Base-by-base conservation (phyloP, 2,797 vertebrate genomes). In the Melanotaenia pygmaea region DNA sequence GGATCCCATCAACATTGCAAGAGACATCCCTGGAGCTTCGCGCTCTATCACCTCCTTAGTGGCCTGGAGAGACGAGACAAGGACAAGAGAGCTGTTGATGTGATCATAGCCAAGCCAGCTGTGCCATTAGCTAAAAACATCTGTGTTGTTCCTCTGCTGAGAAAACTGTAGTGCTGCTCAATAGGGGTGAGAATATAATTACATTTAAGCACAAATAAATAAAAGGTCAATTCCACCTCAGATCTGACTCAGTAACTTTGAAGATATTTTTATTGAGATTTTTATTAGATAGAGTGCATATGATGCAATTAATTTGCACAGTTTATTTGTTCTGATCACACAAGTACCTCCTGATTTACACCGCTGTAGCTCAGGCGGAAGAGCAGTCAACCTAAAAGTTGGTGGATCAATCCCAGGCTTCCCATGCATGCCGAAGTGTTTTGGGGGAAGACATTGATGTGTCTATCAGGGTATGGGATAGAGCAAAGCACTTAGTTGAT, bases 21-120 rank as follows among this genome's bases (percentile, higher is more conserved):
- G 93, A 90, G 98, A 97, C 98, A 99, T 99, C 86, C 98, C 98
- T 67, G 98, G 98, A 67, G 97, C 98, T 94, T 99, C 98, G 62
- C 98, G 95, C 92, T 99, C 97, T 94, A 99, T 99, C 94, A 99
- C 97, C 94, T 99, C 98, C 93, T 98, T 98, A 91, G 98, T 99
- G 91, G 98, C 97, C 98, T 99, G 94, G 62, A 94, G 92, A 92
- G 69, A 93, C 10, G 47, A 26, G 53, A 61, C 32, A 51, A 45
- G 60, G 34, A 47, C 47, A 50, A 43, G 34, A 57, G 50, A 63
- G 43, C n/a, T 76, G 69, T 75, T 51, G 65, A 22, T 37, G 43
- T 30, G 66, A 69, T 73, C 67, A 59, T 18, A 62, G 50, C 58
- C 62, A 60, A 28, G 38, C 5, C 14, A 74, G 64, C 5, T 16